phyloP scores from a whole-genome alignment of 2,888 invertebrate genomes.

The Apocheima hispidaria region DNA sequence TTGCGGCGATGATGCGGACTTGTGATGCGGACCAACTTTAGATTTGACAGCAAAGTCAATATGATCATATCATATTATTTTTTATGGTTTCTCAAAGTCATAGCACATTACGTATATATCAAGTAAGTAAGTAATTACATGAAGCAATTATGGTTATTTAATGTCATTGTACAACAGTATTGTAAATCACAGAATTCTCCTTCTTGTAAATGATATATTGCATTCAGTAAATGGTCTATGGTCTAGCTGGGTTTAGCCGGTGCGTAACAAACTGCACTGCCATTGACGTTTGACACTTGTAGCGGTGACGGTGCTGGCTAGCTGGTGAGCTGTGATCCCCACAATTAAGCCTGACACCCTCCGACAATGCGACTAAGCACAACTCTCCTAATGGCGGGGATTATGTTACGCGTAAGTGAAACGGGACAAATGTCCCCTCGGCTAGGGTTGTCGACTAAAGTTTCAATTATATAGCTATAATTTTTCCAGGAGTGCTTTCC shows the following conservation, averaged over 20 bases:
- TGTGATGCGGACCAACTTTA: neutral
- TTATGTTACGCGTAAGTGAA: conserved; percentile 77
- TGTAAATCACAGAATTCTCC: too few relatives aligned
- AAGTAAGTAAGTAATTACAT: too few relatives aligned
- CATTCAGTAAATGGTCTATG: neutral
- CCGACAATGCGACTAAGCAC: conserved; percentile 71
- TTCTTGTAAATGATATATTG: too few relatives aligned
- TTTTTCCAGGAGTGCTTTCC: neutral
- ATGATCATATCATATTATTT: conserved; percentile 20
- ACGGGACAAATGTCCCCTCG: conserved; percentile 57
- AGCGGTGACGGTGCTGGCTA: conserved; percentile 49
- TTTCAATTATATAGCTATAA: neutral
- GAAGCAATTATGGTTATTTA: too few relatives aligned
- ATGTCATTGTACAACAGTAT: neutral
- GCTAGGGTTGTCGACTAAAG: conserved; percentile 54
- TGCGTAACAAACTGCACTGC: conserved; percentile 44
- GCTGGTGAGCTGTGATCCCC: conserved; percentile 57
- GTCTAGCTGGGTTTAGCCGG: conserved; percentile 6
- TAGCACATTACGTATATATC: neutral
- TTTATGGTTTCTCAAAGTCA: conserved; percentile 20
- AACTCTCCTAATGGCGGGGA: conserved; percentile 76
- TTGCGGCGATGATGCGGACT: neutral
- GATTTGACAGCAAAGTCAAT: conserved; percentile 10
- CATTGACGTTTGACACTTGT: conserved; percentile 72
- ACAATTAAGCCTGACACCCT: conserved; percentile 80